These are phyloP conservation scores for Andrena bucephala DNA, from an alignment of 2,888 invertebrate species.

Conservation along the genomic window DNA sequence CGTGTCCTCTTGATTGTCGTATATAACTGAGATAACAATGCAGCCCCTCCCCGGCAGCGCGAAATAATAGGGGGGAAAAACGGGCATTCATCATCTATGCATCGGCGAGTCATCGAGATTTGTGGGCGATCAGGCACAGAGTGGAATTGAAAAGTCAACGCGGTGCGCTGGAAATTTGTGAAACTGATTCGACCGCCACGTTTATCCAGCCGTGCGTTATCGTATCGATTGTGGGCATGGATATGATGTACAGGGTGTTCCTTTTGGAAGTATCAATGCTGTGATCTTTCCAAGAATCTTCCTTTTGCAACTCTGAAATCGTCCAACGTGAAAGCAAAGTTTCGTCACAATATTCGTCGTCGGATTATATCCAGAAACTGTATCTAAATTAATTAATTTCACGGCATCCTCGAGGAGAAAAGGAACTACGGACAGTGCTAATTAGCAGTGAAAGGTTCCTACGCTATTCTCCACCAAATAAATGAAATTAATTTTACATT, in stretches of 20 bases:
- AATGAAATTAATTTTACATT: no score
- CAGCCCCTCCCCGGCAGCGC: neutral
- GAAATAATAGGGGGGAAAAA: slow-evolving; percentile 60
- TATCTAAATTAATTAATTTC: no score
- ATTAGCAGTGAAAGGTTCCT: no score
- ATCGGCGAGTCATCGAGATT: slow-evolving; percentile 70
- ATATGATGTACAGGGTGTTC: neutral
- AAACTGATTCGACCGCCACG: slow-evolving; percentile 54
- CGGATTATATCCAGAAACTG: no score
- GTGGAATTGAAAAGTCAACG: slow-evolving; percentile 69
- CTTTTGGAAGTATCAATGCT: neutral
- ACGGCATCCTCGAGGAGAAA: no score
- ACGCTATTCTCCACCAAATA: no score
- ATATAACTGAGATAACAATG: slow-evolving; percentile 57
- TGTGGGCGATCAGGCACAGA: slow-evolving; percentile 54
- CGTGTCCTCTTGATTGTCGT: slow-evolving; percentile 26
- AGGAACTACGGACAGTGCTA: no score
- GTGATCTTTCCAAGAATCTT: no score
- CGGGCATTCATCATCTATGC: slow-evolving; percentile 64
- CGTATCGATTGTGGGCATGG: neutral
- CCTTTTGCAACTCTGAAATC: no score
- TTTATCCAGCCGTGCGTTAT: slow-evolving; percentile 46
- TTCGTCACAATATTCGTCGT: no score
- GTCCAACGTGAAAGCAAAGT: no score
- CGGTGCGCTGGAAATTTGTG: slow-evolving; percentile 47